A percentile compares a stretch with the other conserved stretches of the same genome.
Conservation (phyloP, 2,797 vertebrate species). For the Thalassophryne amazonica region DNA sequence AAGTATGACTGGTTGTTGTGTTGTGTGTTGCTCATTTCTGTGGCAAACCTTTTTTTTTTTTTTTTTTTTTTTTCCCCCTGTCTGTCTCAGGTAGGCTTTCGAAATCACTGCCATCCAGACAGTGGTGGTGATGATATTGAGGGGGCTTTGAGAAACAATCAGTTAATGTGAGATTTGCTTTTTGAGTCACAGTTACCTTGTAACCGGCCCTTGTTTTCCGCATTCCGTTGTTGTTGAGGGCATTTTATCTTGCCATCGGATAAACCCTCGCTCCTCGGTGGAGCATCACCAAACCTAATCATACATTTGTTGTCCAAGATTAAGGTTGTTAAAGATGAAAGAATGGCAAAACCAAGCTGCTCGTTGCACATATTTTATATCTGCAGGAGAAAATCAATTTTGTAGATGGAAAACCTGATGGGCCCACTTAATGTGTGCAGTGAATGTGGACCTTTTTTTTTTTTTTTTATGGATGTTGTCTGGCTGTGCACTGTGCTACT, state of each 20-base stretch:
- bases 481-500: neutral
- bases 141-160: conserved; percentile 71
- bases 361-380: conserved; percentile 45
- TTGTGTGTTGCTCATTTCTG: conserved; percentile 13
- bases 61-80: no score
- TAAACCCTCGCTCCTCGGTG: conserved; percentile 20
- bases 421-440: conserved; percentile 26
- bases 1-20: neutral
- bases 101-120: conserved; percentile 53
- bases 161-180: conserved; percentile 47
- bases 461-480: conserved; percentile 9
- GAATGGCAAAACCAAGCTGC: conserved; percentile 45
- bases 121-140: conserved; percentile 33
- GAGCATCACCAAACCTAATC: conserved; percentile 60
- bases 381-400: conserved; percentile 28
- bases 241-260: conserved; percentile 54
- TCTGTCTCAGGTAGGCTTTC: conserved; percentile 78
- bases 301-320: conserved; percentile 80
- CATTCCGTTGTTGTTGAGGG: conserved; percentile 37
- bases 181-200: conserved; percentile 83
- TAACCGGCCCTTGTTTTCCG: conserved; percentile 60
- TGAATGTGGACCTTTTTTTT: conserved; percentile 30
- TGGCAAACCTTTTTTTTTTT: conserved; percentile 34
- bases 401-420: conserved; percentile 25
- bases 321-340: conserved; percentile 58